phyloP scores from a whole-genome alignment of 2,888 invertebrate species.

The Heliconius ethilla region DNA sequence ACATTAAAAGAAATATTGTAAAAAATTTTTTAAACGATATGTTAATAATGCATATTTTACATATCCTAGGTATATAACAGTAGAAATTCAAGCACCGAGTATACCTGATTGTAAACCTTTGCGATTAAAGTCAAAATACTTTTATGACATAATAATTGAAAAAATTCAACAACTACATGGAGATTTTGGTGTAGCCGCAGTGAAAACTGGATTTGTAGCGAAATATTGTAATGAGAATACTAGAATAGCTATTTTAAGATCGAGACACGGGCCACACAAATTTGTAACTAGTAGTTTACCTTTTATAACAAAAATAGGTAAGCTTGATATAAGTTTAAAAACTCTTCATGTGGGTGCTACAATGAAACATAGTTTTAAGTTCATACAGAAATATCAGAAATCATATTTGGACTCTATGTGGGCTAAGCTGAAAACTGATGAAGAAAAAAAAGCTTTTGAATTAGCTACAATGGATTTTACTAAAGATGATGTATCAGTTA shows the following conservation, averaged over 20 bases:
- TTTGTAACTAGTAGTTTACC: constrained; percentile 87
- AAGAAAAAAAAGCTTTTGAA: constrained; percentile 82
- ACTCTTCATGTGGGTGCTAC: constrained; percentile 90
- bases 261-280: constrained; percentile 88
- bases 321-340: constrained; percentile 82
- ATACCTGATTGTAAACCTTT: constrained; percentile 76
- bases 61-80: constrained; percentile 84
- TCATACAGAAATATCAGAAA: constrained; percentile 86
- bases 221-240: constrained; percentile 91
- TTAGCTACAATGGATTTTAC: constrained; percentile 73
- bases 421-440: constrained; percentile 82
- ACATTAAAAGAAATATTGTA: background rate
- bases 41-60: background rate
- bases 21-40: background rate
- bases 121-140: constrained; percentile 74
- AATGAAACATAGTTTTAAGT: constrained; percentile 89
- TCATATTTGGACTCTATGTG: constrained; percentile 84
- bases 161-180: constrained; percentile 88
- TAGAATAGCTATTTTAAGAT: constrained; percentile 87
- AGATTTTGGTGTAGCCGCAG: constrained; percentile 87
- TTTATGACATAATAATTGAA: constrained; percentile 81
- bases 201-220: constrained; percentile 86
- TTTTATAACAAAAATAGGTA: constrained; percentile 85
- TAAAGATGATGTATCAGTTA: constrained; percentile 73
- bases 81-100: constrained; percentile 82